These are phyloP conservation scores for Campopleginae sp. DNA, from an alignment of 2,888 invertebrate species.

Conservation along the genomic window DNA sequence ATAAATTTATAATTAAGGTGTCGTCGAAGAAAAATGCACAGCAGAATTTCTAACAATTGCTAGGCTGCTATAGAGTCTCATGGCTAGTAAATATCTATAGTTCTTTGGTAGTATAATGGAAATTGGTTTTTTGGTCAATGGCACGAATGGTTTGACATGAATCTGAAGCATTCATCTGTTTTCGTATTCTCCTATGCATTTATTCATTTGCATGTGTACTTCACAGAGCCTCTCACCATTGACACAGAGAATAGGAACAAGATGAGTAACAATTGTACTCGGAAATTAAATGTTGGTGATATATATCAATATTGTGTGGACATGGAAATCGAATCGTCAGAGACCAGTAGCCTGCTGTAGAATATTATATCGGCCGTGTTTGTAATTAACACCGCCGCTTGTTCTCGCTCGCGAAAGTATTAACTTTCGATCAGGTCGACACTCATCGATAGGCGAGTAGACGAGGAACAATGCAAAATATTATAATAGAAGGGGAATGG, in stretches of 20 bases:
- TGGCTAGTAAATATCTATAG: background rate
- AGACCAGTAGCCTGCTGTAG: background rate
- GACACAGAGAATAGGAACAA: background rate
- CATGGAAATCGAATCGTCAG: background rate
- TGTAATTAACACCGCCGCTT: conserved; percentile 20
- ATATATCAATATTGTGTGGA: background rate
- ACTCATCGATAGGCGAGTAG: background rate
- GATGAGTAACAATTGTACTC: background rate
- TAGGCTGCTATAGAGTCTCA: background rate
- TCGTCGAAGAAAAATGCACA: background rate
- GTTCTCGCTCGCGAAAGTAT: background rate
- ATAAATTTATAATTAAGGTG: too few relatives aligned
- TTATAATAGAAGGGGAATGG: background rate
- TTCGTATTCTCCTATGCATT: background rate
- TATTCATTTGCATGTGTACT: background rate
- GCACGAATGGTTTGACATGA: background rate
- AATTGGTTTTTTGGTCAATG: background rate
- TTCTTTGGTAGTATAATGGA: background rate
- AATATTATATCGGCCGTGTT: background rate
- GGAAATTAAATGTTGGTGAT: background rate
- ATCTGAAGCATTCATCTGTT: background rate
- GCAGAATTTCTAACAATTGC: background rate
- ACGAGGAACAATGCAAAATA: conserved; percentile 4
- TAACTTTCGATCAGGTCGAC: background rate
- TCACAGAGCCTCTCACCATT: background rate